Conservation (phyloP, 2,888 invertebrate species). For the Orthonychiurus folsomi region DNA sequence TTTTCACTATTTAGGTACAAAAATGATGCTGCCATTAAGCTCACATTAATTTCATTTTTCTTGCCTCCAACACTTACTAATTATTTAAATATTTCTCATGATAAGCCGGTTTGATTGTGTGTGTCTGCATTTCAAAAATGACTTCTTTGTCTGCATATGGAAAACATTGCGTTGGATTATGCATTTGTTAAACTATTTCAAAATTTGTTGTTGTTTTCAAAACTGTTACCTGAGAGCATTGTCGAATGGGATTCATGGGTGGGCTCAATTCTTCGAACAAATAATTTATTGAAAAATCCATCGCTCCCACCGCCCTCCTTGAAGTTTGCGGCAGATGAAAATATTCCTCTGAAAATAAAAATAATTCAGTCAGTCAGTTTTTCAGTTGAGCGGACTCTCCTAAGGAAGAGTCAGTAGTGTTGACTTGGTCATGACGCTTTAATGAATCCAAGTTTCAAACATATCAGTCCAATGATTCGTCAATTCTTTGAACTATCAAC, state of each 20-base stretch:
- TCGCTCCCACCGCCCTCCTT: background rate
- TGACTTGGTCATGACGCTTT: background rate
- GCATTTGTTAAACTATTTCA: no score
- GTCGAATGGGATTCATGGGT: constrained; percentile 94
- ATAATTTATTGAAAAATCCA: constrained; percentile 71
- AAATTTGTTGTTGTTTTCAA: no score
- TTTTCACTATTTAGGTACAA: constrained; percentile 55
- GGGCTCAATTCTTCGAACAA: constrained; percentile 84
- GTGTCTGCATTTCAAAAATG: constrained; percentile 89
- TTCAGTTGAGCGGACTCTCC: background rate
- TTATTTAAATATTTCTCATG: constrained; percentile 77
- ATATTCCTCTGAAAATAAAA: background rate
- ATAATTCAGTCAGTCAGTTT: background rate
- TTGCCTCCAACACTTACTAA: constrained; percentile 64
- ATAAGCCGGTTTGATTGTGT: constrained; percentile 83
- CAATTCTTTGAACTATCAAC: background rate
- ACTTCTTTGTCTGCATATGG: constrained; percentile 93
- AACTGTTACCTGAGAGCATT: constrained; percentile 14
- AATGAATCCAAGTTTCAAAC: background rate
- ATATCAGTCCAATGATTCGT: background rate
- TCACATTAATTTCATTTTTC: background rate
- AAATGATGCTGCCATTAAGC: background rate
- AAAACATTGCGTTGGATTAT: no score
- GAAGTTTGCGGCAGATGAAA: background rate
- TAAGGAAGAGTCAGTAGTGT: background rate